A percentile compares a stretch with the other conserved stretches of the same genome.
These are phyloP conservation scores for Tethya wilhelma DNA, from an alignment of 37 sponge, comb jelly and placozoan species.

Conservation along the genomic window DNA sequence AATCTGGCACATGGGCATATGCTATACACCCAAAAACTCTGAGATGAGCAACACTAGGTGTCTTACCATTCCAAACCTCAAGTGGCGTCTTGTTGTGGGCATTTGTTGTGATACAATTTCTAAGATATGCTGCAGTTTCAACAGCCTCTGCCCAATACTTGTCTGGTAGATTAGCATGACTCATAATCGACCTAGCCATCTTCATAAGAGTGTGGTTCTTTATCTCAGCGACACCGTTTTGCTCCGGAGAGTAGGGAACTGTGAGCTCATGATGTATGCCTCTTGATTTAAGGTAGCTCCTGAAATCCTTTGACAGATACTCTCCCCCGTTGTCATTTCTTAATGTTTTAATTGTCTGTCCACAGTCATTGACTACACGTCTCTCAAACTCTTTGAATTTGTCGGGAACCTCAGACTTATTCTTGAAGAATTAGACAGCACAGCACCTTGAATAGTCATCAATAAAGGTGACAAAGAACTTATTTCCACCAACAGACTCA, in stretches of 20 bases:
- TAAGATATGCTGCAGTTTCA: no score
- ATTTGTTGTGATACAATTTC: no score
- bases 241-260: slow-evolving; percentile 56
- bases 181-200: no score
- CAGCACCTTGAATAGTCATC: slow-evolving; percentile 69
- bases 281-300: slow-evolving; percentile 39
- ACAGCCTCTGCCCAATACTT: no score
- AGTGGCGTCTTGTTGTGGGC: no score
- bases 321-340: slow-evolving; percentile 65
- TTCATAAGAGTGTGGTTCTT: no score
- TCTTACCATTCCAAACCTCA: no score
- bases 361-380: slow-evolving; percentile 34
- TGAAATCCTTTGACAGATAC: slow-evolving; percentile 55
- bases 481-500: slow-evolving; percentile 65
- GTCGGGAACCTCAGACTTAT: slow-evolving; percentile 52
- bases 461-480: slow-evolving; percentile 71
- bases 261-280: slow-evolving; percentile 63
- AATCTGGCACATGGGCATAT: no score
- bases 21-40: no score
- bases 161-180: no score
- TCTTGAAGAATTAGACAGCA: slow-evolving; percentile 47
- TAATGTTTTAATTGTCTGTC: slow-evolving; percentile 23
- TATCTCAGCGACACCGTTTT: slow-evolving; percentile 71
- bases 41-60: no score
- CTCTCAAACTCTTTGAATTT: slow-evolving; percentile 75